Evolutionary conservation across 1,140 invertebrate species (phyloP).

Genomic region (Theocolax elegans): DNA sequence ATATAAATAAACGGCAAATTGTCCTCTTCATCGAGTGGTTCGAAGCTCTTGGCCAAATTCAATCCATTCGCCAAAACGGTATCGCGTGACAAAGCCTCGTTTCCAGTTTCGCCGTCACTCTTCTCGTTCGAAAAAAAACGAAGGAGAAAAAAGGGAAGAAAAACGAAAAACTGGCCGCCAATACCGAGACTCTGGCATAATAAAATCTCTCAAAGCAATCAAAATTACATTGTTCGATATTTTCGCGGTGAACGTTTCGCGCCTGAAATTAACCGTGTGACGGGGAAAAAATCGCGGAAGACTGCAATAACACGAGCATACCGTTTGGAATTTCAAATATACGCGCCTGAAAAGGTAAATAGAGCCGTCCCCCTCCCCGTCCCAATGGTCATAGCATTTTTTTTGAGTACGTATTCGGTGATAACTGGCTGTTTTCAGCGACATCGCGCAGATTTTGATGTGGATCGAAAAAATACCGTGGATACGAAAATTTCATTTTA

Average conservation of each 20-base stretch:
- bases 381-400: not conserved
- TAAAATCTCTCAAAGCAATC: constrained; percentile 27
- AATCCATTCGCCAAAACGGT: constrained; percentile 3
- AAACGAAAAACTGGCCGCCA: not conserved
- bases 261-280: constrained; percentile 1
- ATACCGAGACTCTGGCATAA: not conserved
- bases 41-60: not conserved
- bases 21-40: not conserved
- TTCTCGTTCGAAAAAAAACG: not conserved
- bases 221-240: constrained; percentile 39
- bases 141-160: too few relatives aligned
- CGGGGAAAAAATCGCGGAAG: not conserved
- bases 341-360: not conserved
- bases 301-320: constrained; percentile 1
- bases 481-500: too few relatives aligned
- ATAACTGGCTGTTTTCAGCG: constrained; percentile 4
- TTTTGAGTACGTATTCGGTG: not conserved
- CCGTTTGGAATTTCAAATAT: constrained; percentile 15
- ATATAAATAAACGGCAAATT: not conserved
- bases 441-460: too few relatives aligned
- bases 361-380: not conserved
- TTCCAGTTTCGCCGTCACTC: not conserved
- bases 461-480: too few relatives aligned
- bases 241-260: not conserved
- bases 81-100: constrained; percentile 27